Evolutionary conservation across 2,113 vertebrate species (phyloP), one percentile per base, ranked within the genome.

Genomic region (Brienomyrus brachyistius): DNA sequence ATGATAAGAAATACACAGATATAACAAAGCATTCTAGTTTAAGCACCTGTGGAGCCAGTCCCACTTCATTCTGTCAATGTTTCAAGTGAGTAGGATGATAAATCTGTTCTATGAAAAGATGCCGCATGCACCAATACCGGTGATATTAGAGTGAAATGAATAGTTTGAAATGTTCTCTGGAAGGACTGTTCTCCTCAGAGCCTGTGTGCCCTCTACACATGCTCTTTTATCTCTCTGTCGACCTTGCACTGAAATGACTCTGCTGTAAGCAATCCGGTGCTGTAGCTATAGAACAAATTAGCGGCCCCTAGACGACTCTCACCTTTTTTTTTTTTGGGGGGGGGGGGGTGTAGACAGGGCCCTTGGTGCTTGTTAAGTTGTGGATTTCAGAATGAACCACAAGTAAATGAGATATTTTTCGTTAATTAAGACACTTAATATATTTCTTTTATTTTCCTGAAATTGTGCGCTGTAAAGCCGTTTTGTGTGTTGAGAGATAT

Each of bases 51-150:
- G 89, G 89, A 87, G 89, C 90, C 88, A 89, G 91, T 91, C 92
- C 92, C 89, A 91, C 91, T 90, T 91, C 91, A 88, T 92, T 92
- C 91, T 91, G 92, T 91, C 91, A 92, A 70, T 89, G 89, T 90
- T 92, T 93, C 88, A 90, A 91, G 89, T 86, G 90, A 91, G 93
- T 92, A 88, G 91, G 93, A 89, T 86, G 90, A 62, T 56, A 92
- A 92, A 90, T 92, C 91, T 92, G 90, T 91, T 90, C 54, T 91
- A 90, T 92, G 90, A 88, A 66, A 43, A 91, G 92, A 85, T 89
- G 87, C 92, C 91, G 90, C 91, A 90, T 90, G 92, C 43, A 90
- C n/a, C 27, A 47, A 90, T 90, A 90, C 52, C 88, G 66, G 77
- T 31, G n/a, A 27, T 50, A 50, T 23, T 86, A 27, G n/a, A 31